Conservation (phyloP, 2,113 vertebrate species). For the Aptenodytes forsteri region DNA sequence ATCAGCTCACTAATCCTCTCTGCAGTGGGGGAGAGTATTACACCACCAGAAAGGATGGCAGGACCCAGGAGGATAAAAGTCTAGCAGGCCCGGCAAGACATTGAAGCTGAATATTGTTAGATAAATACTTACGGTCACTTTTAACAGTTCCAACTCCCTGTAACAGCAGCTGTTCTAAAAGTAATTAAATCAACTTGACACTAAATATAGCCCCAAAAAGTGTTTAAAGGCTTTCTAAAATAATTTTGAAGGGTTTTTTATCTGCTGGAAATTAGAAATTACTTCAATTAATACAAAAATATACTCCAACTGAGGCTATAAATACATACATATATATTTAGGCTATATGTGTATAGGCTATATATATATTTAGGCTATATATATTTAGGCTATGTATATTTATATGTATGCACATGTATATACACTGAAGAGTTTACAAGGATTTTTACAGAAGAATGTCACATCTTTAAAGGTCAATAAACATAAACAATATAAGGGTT, state of each 20-base stretch:
- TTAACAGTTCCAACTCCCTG: slow-evolving; percentile 16
- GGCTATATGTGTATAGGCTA: slow-evolving; percentile 9
- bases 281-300: slow-evolving; percentile 65
- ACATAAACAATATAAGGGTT: background rate
- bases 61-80: background rate
- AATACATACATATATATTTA: slow-evolving; percentile 44
- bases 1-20: background rate
- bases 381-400: slow-evolving; percentile 6
- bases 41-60: background rate
- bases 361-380: slow-evolving; percentile 9
- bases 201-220: slow-evolving; percentile 59
- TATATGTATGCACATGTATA: background rate
- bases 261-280: slow-evolving; percentile 52
- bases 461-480: slow-evolving; percentile 46
- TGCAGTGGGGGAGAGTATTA: background rate
- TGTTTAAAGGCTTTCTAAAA: slow-evolving; percentile 59
- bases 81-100: background rate
- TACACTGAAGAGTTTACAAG: slow-evolving; percentile 27
- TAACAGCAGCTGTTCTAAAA: slow-evolving; percentile 59
- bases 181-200: slow-evolving; percentile 62
- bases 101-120: background rate
- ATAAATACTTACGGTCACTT: slow-evolving; percentile 44
- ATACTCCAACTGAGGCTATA: slow-evolving; percentile 40
- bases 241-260: slow-evolving; percentile 58
- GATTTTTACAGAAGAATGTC: slow-evolving; percentile 34